Conservation (phyloP, 2,888 invertebrate species). For the Gari tellinella region DNA sequence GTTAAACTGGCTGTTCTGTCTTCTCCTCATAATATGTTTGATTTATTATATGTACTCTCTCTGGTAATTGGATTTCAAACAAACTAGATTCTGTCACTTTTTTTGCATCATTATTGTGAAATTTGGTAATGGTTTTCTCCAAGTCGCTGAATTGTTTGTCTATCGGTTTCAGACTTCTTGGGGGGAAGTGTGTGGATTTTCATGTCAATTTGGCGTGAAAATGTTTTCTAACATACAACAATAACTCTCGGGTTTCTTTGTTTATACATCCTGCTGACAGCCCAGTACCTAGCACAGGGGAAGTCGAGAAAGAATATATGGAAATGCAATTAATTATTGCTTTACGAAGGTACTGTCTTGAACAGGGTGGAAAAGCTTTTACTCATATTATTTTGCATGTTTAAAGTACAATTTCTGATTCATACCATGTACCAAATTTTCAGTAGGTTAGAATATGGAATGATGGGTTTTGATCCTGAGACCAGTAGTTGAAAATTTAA, state of each 20-base stretch:
- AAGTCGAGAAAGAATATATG: constrained; percentile 18
- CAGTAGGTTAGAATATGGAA: too few species aligned
- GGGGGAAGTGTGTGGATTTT: constrained; percentile 20
- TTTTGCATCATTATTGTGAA: constrained; percentile 6
- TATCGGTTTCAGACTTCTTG: constrained; percentile 39
- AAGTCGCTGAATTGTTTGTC: constrained; percentile 33
- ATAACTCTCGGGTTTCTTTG: constrained; percentile 52
- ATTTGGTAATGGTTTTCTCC: constrained; percentile 12
- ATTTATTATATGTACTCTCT: too few species aligned
- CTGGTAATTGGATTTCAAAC: too few species aligned
- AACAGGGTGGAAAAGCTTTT: not conserved
- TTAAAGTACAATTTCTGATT: too few species aligned
- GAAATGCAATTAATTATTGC: constrained; percentile 50
- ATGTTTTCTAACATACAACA: constrained; percentile 39
- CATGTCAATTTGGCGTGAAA: constrained; percentile 55
- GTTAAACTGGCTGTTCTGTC: too few species aligned
- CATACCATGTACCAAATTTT: too few species aligned
- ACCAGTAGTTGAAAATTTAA: too few species aligned
- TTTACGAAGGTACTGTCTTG: constrained; percentile 21
- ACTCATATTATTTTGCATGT: too few species aligned
- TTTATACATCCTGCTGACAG: constrained; percentile 50
- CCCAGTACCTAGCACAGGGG: constrained; percentile 4
- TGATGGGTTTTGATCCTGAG: too few species aligned
- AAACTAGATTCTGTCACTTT: too few species aligned
- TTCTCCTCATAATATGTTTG: too few species aligned